These are phyloP conservation scores for Irena cyanogastra DNA, from an alignment of 2,113 vertebrate species.

Conservation along the genomic window DNA sequence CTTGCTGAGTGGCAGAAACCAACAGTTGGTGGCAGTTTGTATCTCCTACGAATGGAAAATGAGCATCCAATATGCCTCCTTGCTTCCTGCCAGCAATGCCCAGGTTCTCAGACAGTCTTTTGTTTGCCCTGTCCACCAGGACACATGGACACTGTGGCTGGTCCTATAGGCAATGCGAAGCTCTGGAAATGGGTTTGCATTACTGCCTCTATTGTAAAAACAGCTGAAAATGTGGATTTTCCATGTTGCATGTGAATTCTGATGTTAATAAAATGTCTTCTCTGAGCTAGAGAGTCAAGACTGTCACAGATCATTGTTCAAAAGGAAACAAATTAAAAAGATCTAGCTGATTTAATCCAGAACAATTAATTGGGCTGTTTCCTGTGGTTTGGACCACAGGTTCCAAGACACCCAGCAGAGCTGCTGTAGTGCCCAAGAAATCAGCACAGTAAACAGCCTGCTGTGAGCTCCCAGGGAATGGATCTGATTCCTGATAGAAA, in stretches of 20 bases:
- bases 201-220: not conserved
- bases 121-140: not conserved
- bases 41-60: not conserved
- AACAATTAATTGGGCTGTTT: not conserved
- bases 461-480: not conserved
- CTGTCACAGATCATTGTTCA: not conserved
- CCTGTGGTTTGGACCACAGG: not conserved
- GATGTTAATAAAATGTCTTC: not conserved
- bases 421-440: fast-evolving
- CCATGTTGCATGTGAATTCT: not conserved
- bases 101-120: not conserved
- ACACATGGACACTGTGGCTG: fast-evolving
- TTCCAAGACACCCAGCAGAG: not conserved
- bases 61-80: not conserved
- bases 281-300: not conserved
- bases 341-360: not conserved
- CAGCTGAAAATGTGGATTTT: not conserved
- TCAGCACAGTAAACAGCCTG: not conserved
- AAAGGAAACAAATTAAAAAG: not conserved
- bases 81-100: fast-evolving
- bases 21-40: not conserved
- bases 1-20: not conserved
- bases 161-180: not conserved
- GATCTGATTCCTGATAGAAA: not conserved
- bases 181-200: not conserved